Conservation (phyloP, 2,113 vertebrate species). For the Podocnemis expansa region DNA sequence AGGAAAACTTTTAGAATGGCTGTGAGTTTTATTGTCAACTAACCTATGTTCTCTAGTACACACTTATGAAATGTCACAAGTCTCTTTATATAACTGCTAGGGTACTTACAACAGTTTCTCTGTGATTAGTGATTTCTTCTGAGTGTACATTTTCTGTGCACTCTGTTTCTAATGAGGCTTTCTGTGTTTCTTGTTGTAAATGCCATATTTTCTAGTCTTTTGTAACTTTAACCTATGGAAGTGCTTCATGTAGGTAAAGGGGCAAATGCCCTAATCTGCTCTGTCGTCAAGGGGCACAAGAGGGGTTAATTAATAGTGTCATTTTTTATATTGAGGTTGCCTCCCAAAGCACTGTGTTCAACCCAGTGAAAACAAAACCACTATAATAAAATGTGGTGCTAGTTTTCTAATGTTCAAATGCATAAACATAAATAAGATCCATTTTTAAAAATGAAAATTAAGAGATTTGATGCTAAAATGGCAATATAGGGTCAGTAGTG, state of each 20-base stretch:
- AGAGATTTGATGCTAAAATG: background rate
- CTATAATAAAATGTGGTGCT: background rate
- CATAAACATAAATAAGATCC: background rate
- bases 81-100: background rate
- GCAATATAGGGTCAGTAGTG: no score
- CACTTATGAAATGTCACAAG: background rate
- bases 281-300: background rate
- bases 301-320: background rate
- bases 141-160: background rate
- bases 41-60: background rate
- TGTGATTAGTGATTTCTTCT: background rate
- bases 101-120: background rate
- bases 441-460: background rate
- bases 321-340: background rate
- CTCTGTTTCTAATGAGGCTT: background rate
- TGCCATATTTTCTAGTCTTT: background rate
- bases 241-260: background rate
- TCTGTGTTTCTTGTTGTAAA: background rate
- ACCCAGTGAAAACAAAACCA: background rate
- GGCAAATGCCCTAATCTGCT: background rate
- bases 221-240: background rate
- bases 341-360: rapidly evolving
- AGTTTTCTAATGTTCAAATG: background rate
- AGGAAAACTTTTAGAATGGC: background rate
- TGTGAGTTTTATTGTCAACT: rapidly evolving